phyloP scores from a whole-genome alignment of 2,113 vertebrate genomes.

The Parus major region DNA sequence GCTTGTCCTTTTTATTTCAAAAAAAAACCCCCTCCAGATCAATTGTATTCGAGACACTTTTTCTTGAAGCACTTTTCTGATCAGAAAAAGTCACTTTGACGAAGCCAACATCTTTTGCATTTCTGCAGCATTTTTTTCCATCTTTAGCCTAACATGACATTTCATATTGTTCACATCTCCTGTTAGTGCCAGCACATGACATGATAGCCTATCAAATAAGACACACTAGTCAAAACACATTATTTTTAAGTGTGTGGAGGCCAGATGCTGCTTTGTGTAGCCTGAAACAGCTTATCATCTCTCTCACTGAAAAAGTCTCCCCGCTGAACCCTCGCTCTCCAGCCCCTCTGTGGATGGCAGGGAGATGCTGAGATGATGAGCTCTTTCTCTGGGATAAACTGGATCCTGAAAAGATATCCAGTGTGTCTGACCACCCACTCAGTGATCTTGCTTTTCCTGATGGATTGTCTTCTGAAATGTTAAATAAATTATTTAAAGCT shows the following conservation, averaged over 20 bases:
- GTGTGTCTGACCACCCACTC: neutral
- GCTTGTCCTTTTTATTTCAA: neutral
- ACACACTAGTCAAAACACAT: constrained; percentile 47
- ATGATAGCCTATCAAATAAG: constrained; percentile 33
- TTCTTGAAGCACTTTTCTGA: neutral
- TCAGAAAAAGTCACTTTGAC: neutral
- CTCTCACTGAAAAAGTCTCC: neutral
- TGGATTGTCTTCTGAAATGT: neutral
- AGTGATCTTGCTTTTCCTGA: neutral
- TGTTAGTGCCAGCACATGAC: constrained; percentile 44
- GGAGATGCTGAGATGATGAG: neutral
- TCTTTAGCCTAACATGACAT: constrained; percentile 41
- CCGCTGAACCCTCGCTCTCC: neutral
- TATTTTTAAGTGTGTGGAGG: constrained; percentile 6
- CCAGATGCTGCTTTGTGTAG: constrained; percentile 11
- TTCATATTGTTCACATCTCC: constrained; percentile 49
- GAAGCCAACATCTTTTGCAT: constrained; percentile 16
- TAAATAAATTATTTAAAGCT: neutral
- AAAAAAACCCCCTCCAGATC: neutral
- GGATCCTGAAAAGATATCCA: neutral
- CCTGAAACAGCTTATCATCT: constrained; percentile 2
- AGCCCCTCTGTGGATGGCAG: neutral
- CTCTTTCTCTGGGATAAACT: neutral
- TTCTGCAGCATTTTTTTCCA: neutral
- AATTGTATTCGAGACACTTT: neutral